Percentiles rank a stretch among this genome's conserved stretches.
Evolutionary conservation across 2,113 vertebrate genomes (phyloP).

Genomic region (Lipotes vexillifer): DNA sequence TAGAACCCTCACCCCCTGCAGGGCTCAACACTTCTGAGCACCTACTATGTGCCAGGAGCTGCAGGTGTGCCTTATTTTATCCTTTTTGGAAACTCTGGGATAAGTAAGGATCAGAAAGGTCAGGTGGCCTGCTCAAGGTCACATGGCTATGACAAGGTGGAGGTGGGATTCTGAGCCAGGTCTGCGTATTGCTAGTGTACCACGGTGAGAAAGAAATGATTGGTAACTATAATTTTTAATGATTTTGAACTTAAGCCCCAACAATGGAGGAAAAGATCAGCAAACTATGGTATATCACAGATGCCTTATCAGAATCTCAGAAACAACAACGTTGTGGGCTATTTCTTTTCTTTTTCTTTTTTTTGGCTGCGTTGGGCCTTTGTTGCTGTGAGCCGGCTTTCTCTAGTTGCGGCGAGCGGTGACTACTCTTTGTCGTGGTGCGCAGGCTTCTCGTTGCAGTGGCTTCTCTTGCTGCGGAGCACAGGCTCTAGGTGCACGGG

Average conservation of each 20-base stretch:
- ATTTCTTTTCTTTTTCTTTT: neutral
- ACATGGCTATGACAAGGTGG: neutral
- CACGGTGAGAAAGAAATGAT: neutral
- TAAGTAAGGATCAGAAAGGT: neutral
- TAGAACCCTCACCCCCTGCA: neutral
- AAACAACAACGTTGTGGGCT: neutral
- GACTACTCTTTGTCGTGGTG: too few relatives aligned
- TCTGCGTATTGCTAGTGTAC: neutral
- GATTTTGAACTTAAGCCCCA: neutral
- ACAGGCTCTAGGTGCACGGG: accelerated
- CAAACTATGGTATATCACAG: neutral
- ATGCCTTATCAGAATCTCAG: neutral
- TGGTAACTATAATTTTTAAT: neutral
- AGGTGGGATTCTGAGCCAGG: neutral
- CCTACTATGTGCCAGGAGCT: neutral
- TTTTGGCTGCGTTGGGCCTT: too few relatives aligned
- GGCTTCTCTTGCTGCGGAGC: too few relatives aligned
- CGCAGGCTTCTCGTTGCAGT: too few relatives aligned
- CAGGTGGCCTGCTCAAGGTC: neutral
- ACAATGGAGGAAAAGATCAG: neutral
- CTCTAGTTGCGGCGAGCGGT: too few relatives aligned
- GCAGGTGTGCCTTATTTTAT: neutral
- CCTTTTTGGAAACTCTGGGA: neutral
- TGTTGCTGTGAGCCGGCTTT: too few relatives aligned
- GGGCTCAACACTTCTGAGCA: neutral